A percentile compares a stretch with the other conserved stretches of the same genome.
Conservation (phyloP, 2,888 invertebrate genomes). For the Leistus spinibarbis region DNA sequence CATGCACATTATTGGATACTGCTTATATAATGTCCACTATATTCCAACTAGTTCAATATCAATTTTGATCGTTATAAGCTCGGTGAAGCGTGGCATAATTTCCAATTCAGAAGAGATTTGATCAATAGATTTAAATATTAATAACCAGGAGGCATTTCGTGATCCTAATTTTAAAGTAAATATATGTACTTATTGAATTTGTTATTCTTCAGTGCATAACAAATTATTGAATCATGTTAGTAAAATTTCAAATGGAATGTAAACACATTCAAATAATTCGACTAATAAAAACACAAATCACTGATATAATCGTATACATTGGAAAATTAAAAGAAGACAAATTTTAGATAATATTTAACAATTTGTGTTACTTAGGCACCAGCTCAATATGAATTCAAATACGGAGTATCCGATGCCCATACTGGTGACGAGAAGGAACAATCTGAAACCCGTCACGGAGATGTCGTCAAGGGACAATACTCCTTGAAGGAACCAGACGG, state of each 20-base stretch:
- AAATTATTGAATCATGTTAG: too few species aligned
- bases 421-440: constrained; percentile 35
- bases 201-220: not conserved
- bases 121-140: not conserved
- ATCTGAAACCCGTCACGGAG: constrained; percentile 36
- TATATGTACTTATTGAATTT: not conserved
- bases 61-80: not conserved
- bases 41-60: not conserved
- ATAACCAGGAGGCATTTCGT: not conserved
- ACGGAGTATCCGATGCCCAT: constrained; percentile 32
- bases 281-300: too few species aligned
- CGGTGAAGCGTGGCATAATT: not conserved
- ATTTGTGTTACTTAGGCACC: constrained; percentile 28
- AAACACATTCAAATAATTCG: too few species aligned
- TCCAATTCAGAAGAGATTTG: not conserved
- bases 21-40: not conserved
- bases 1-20: not conserved
- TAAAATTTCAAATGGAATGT: too few species aligned
- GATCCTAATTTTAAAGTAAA: not conserved
- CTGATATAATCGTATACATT: too few species aligned
- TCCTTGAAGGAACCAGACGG: constrained; percentile 34
- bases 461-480: constrained; percentile 32
- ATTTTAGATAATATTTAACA: too few species aligned
- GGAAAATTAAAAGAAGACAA: too few species aligned
- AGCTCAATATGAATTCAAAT: constrained; percentile 36